Evolutionary conservation across 2,888 invertebrate genomes (phyloP), one percentile per base, ranked within the genome.

Genomic region (Orchesella flavescens): DNA sequence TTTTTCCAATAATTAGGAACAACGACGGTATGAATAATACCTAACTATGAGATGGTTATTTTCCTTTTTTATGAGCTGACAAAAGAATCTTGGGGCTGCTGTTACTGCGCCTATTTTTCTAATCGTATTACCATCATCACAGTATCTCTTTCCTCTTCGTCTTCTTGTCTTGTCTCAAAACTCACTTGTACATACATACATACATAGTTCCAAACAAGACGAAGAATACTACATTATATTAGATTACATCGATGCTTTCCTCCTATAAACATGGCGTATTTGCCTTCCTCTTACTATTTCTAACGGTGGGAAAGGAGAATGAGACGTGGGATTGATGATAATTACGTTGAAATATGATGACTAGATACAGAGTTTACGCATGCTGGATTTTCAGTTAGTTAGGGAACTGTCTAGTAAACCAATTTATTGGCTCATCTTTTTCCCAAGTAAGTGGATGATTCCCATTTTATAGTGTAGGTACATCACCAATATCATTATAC

Each of bases 371-470:
- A 78, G 78, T 83, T 83, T 83, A 83, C 83, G 83, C 83, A 83
- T 55, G 83, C 83, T 83, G 73, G 83, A 78, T 83, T 83, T 78
- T 68, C 83, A 78, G 83, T 83, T 83, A 83, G 83, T 83, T 83
- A 83, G 83, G 63, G 46, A 83, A 83, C 83, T 83, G 83, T 83
- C 83, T 73, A 63, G 72, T 57, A 83, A 78, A 61, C 73, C 78
- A 83, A 83, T 83, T 83, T 83, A 78, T 83, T 83, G 83, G 83
- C 83, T 78, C 83, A 83, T 83, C 83, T 78, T 83, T 83, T 83
- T 73, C 68, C 71, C 82, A 71, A 76, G 75, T 82, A 82, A 82
- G 82, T 76, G 82, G 82, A 75, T 82, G 75, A 82, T 82, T 75
- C 82, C 76, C 83, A 46, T 78, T 83, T 78, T 83, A 71, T 75